Evolutionary conservation across 2,888 invertebrate genomes (phyloP), one percentile per base, ranked within the genome.

Genomic region (Tuberolachnus salignus): DNA sequence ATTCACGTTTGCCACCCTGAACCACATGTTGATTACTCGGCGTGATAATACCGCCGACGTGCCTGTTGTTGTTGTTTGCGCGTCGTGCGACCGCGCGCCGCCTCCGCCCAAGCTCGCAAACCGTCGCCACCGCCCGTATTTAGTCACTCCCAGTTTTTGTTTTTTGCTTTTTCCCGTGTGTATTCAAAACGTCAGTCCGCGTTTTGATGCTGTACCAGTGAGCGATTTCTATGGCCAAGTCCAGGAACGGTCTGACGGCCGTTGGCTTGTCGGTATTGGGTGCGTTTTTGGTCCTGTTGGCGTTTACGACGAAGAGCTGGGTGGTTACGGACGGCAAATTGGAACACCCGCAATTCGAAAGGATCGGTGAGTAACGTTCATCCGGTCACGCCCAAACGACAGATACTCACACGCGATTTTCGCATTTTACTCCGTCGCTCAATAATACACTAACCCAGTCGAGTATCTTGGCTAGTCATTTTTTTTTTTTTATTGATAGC

Each of bases 261-360:
- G 87, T 92, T 55, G 88, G 88, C 64, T 88, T 91, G 83, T 91
- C 92, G 81, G 86, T 87, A 21, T 84, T 91, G 23, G 91, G 92
- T 3, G 91, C 92, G 83, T 82, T 93, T 63, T 90, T 93, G 82
- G 89, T 93, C 82, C 86, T 94, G 70, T 89, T 95, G 81, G 91
- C 94, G 8, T 96, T 95, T 87, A 91, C 91, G 46, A 93, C 94
- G 71, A 94, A 95, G 0, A 92, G 92, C 85, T 97, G 96, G 96
- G 86, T 96, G 72, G 92, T 92, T 81, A 93, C 91, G 19, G 93
- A 93, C 86, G 93, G 94, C 13, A 89, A 90, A 86, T 86, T 94
- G 16, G 87, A 88, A 81, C 88, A 92, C 83, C 92, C 94, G 0
- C 93, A 93, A 85, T 95, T 95, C 86, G 86, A 91, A 81, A 91